Evolutionary conservation across 2,888 invertebrate species (phyloP).

Genomic region (Tetrapedia diversipes): DNA sequence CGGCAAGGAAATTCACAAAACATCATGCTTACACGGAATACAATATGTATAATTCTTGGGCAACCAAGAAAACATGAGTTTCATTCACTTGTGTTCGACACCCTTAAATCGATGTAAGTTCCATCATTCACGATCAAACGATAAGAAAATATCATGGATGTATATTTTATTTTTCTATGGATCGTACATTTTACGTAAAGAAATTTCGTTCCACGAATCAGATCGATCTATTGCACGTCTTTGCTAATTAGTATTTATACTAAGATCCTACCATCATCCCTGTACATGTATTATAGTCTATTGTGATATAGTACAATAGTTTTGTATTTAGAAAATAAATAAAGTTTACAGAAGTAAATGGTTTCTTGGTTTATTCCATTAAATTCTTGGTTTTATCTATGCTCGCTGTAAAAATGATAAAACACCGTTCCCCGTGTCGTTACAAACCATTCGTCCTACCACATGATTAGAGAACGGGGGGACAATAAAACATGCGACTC

Average conservation of each 20-base stretch:
- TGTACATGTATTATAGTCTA: conserved; percentile 48
- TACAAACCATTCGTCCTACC: too few relatives aligned
- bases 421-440: too few relatives aligned
- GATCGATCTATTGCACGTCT: conserved; percentile 35
- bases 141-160: background rate
- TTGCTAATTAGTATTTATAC: conserved; percentile 43
- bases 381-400: too few relatives aligned
- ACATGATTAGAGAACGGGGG: too few relatives aligned
- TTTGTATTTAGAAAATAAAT: conserved; percentile 57
- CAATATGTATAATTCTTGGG: conserved; percentile 3
- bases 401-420: too few relatives aligned
- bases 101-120: conserved; percentile 28
- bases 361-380: too few relatives aligned
- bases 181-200: conserved; percentile 12
- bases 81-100: conserved; percentile 32
- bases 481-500: too few relatives aligned
- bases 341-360: conserved; percentile 26
- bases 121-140: conserved; percentile 2
- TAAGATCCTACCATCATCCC: conserved; percentile 42
- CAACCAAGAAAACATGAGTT: conserved; percentile 15
- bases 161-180: background rate
- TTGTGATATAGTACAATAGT: conserved; percentile 62
- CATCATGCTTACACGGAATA: background rate
- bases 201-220: conserved; percentile 5
- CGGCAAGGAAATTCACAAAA: conserved; percentile 11